Conservation (phyloP, 1,140 invertebrate species). For the Brachystomella parvula region DNA sequence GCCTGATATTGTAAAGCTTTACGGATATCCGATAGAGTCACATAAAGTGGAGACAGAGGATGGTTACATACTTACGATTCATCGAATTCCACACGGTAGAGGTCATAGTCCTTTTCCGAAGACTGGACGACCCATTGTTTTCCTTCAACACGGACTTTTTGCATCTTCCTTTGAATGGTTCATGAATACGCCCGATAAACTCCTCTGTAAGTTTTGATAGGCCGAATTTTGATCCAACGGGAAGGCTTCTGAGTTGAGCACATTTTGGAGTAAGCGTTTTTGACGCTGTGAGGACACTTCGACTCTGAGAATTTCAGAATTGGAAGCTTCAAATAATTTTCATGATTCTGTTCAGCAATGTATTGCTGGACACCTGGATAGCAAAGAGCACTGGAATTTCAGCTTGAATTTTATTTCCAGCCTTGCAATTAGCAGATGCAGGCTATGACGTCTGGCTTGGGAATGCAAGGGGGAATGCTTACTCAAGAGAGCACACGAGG, state of each 20-base stretch:
- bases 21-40: slow-evolving; percentile 31
- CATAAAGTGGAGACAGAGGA: slow-evolving; percentile 33
- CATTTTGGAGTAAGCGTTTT: no score
- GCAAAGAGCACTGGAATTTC: no score
- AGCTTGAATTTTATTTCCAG: no score
- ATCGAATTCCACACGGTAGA: slow-evolving; percentile 33
- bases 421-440: slow-evolving; percentile 17
- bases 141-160: slow-evolving; percentile 36
- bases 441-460: slow-evolving; percentile 44
- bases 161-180: slow-evolving; percentile 30
- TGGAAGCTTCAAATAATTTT: not conserved
- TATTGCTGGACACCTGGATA: no score
- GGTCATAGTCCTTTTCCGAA: not conserved
- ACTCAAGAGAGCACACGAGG: slow-evolving; percentile 38
- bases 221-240: slow-evolving; percentile 11
- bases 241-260: no score
- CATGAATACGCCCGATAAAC: slow-evolving; percentile 27
- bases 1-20: slow-evolving; percentile 26
- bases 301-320: not conserved
- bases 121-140: slow-evolving; percentile 23
- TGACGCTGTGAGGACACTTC: not conserved
- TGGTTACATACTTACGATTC: slow-evolving; percentile 36
- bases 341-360: no score
- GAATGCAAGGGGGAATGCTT: slow-evolving; percentile 46
- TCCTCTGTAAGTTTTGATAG: slow-evolving; percentile 19